These are phyloP conservation scores for Genyomyrus donnyi DNA, from an alignment of 2,113 vertebrate genomes.

Conservation along the genomic window DNA sequence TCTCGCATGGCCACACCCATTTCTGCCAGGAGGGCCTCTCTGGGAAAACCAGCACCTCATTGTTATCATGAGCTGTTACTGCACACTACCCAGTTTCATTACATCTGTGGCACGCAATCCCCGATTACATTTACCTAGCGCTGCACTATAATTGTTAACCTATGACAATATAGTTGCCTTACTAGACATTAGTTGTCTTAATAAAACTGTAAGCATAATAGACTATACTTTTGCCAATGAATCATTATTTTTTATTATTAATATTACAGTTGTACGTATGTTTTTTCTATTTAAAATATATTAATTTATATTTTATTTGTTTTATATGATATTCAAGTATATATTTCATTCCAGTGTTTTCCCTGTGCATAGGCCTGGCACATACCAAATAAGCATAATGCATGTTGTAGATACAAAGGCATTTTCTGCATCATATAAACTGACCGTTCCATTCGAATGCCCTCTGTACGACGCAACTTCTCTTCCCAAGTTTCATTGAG, in stretches of 20 bases:
- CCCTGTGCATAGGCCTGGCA: neutral
- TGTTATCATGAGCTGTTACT: neutral
- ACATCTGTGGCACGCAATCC: neutral
- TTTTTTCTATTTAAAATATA: neutral
- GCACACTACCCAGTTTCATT: neutral
- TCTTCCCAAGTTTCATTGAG: conserved; percentile 98
- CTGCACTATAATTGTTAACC: neutral
- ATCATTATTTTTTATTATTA: neutral
- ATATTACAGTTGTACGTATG: neutral
- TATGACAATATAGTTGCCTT: neutral
- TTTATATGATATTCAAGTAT: neutral
- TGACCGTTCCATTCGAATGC: conserved; percentile 93
- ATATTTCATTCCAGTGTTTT: neutral
- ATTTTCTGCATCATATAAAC: conserved; percentile 7
- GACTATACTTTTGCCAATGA: neutral
- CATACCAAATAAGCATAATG: neutral
- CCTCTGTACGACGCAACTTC: conserved; percentile 88
- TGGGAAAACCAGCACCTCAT: conserved; percentile 43
- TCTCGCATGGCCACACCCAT: conserved; percentile 98
- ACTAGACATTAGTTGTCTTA: neutral
- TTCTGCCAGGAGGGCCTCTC: conserved; percentile 91
- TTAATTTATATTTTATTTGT: neutral
- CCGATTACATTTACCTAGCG: neutral
- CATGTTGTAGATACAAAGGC: neutral
- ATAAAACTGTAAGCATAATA: neutral